Percentiles rank a stretch among this genome's conserved stretches.
Evolutionary conservation across 2,797 vertebrate species (phyloP).

Genomic region (Phoebastria nigripes): DNA sequence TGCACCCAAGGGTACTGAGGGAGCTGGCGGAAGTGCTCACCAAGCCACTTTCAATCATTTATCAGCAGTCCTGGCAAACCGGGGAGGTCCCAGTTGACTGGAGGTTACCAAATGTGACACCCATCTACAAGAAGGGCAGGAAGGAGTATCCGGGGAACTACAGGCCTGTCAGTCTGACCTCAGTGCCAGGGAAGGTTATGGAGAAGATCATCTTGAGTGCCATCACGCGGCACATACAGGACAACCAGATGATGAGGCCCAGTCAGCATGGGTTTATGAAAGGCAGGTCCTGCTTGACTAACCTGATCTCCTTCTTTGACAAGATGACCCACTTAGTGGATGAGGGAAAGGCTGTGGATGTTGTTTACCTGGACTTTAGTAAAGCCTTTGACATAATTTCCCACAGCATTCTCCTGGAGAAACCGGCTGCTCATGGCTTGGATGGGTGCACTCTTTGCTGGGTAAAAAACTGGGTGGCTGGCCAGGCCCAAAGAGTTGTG

Average conservation of each 20-base stretch:
- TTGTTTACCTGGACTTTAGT: too few species aligned
- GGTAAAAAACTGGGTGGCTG: not conserved
- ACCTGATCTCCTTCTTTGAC: too few species aligned
- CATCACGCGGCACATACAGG: fast-evolving
- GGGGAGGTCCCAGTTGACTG: not conserved
- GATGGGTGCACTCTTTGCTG: fast-evolving
- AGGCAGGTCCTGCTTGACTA: too few species aligned
- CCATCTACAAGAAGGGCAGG: not conserved
- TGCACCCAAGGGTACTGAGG: not conserved
- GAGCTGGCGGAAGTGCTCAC: not conserved
- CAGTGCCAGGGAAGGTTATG: not conserved
- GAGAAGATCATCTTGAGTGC: not conserved
- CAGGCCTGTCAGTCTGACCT: not conserved
- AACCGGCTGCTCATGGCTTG: not conserved
- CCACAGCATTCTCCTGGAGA: too few species aligned
- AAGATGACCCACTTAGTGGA: too few species aligned
- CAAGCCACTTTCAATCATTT: not conserved
- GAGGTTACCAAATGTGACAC: not conserved
- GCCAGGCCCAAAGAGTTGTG: fast-evolving
- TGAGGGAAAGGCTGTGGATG: too few species aligned
- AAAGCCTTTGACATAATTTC: too few species aligned
- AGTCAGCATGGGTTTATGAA: too few species aligned
- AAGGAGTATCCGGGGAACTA: not conserved
- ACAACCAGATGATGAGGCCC: too few species aligned
- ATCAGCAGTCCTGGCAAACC: not conserved